Base-by-base conservation (phyloP, 2,113 vertebrate species). In the Physeter macrocephalus region DNA sequence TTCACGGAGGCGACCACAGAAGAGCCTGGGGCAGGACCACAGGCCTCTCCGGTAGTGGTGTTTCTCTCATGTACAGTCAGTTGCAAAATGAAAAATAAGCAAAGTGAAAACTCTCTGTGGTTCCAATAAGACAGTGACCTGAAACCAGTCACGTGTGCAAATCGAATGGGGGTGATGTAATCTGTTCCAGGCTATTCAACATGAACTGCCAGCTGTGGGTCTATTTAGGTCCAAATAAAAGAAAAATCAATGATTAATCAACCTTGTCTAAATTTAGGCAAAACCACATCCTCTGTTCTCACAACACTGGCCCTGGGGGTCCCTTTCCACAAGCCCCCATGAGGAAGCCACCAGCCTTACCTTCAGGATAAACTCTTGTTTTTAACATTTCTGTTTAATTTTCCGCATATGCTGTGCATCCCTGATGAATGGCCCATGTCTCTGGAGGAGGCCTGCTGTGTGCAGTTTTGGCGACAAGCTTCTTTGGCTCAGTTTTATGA, bases 381-480 rank as follows among this genome's bases (percentile, higher is more conserved):
- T 64, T 15, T 3, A 39, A 4, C 36, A 10, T 27, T 27, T 13
- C 18, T 31, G 29, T 3, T 13, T 2, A 5, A 2, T 7, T 6
- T 10, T 1, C 5, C 1, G 1, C 34, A 5, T 17, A 2, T 0
- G 10, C 36, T 20, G 1, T 29, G 46, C 1, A 1, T 20, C 71
- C 14, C 25, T 8, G 1, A 17, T 10, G 10, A 9, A 2, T 6
- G 27, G 11, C 23, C 31, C 3, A 0, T 4, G 5, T 11, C 23
- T 52, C 2, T 5, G 9, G 10, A 3, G 2, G 59, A 61, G 52
- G 12, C 29, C 1, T 13, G 0, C 20, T 6, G 20, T 1, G n/a
- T 11, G 59, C 3, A 0, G 10, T 7, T 10, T 2, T 15, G 29
- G n/a, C 0, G 13, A 7, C 4, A 0, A 1, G 27, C 15, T 1